A percentile compares a stretch with the other conserved stretches of the same genome.
Conservation (phyloP, 2,797 vertebrate species). For the Eptatretus atami region DNA sequence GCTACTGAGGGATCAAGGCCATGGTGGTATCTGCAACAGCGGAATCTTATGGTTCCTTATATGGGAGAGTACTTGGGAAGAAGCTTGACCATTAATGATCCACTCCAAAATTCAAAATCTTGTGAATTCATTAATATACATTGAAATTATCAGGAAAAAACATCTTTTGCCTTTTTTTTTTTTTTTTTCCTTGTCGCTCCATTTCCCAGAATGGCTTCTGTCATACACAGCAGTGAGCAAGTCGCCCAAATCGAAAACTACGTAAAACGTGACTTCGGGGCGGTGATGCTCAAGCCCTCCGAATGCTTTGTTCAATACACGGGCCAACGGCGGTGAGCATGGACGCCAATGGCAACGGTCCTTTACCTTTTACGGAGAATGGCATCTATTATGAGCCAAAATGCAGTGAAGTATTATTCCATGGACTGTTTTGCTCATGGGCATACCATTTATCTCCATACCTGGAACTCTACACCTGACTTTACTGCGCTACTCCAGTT, state of each 20-base stretch:
- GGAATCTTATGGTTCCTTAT: constrained; percentile 26
- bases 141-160: too few species aligned
- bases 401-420: constrained; percentile 15
- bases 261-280: constrained; percentile 28
- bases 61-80: constrained; percentile 15
- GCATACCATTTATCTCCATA: too few species aligned
- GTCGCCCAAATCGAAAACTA: constrained; percentile 21
- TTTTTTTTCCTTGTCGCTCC: constrained; percentile 9
- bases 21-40: constrained; percentile 29
- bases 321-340: constrained; percentile 22
- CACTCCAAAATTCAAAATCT: background rate
- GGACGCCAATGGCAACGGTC: constrained; percentile 19
- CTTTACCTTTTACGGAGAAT: constrained; percentile 25
- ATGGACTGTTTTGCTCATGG: background rate
- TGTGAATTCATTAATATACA: too few species aligned
- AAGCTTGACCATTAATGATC: constrained; percentile 13
- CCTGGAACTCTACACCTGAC: too few species aligned
- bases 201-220: constrained; percentile 23
- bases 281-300: constrained; percentile 20
- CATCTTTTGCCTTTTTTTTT: constrained; percentile 13
- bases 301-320: constrained; percentile 24
- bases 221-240: constrained; percentile 21
- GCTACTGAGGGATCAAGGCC: constrained; percentile 32
- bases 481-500: too few species aligned
- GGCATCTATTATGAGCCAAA: constrained; percentile 26